These are phyloP conservation scores for Hesperia comma DNA, from an alignment of 2,888 invertebrate species.

Conservation along the genomic window DNA sequence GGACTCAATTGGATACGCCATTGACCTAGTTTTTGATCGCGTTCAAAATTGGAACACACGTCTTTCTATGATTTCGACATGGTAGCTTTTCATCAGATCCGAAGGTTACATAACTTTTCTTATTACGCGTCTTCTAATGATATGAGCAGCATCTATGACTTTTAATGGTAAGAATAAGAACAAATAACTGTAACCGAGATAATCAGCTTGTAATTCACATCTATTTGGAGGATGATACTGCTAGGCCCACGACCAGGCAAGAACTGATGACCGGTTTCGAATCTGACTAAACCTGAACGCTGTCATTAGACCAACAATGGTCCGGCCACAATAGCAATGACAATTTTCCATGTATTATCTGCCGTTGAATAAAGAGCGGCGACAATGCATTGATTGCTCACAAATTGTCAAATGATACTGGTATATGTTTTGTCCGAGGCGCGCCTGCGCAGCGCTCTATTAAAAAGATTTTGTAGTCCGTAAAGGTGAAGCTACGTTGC, in stretches of 20 bases:
- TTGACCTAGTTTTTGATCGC: conserved; percentile 41
- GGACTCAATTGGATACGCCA: conserved; percentile 68
- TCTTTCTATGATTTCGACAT: neutral
- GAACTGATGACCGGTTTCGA: conserved; percentile 72
- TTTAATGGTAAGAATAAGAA: neutral
- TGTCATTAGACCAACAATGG: conserved; percentile 81
- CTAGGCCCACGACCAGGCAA: conserved; percentile 58
- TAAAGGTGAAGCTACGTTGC: neutral
- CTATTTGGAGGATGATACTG: conserved; percentile 13
- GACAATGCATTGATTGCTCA: conserved; percentile 83
- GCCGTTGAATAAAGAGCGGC: conserved; percentile 82
- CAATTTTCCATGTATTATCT: conserved; percentile 83
- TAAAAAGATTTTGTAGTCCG: conserved; percentile 55
- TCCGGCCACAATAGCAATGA: conserved; percentile 74
- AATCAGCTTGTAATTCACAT: neutral
- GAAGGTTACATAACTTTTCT: neutral
- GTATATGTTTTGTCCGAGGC: conserved; percentile 77
- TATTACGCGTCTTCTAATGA: conserved; percentile 1
- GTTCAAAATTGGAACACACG: neutral
- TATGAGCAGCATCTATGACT: neutral
- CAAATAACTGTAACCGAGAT: neutral
- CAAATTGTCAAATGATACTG: conserved; percentile 84
- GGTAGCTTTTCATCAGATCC: neutral
- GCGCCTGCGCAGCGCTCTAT: conserved; percentile 71
- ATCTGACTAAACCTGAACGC: conserved; percentile 72